A percentile compares a stretch with the other conserved stretches of the same genome.
phyloP scores from a whole-genome alignment of 2,113 vertebrate genomes.

The Cichladusa arquata region DNA sequence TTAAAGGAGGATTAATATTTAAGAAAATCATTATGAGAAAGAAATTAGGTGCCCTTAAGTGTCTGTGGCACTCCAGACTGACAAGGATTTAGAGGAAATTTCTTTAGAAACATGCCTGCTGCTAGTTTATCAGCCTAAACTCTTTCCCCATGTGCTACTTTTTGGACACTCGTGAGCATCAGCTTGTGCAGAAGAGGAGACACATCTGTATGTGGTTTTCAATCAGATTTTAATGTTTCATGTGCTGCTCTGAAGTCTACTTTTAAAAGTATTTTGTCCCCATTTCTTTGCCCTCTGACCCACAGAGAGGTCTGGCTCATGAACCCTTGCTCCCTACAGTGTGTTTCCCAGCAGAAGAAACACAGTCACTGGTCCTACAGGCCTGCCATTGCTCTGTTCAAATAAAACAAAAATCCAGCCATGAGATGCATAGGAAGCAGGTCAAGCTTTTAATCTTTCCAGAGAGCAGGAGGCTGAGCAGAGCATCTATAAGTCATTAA shows the following conservation, averaged over 20 bases:
- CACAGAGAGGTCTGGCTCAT: neutral
- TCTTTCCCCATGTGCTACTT: neutral
- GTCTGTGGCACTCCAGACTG: neutral
- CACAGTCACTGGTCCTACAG: neutral
- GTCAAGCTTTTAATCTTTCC: slow-evolving; percentile 48
- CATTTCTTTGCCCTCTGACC: neutral
- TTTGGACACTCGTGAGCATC: fast-evolving
- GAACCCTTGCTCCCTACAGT: neutral
- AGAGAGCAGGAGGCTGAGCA: neutral
- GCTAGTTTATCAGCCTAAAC: neutral
- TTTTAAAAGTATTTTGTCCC: neutral
- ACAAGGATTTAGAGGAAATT: neutral
- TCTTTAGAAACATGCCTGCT: neutral
- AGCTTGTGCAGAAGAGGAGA: neutral
- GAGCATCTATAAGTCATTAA: slow-evolving; percentile 52
- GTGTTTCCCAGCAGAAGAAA: neutral
- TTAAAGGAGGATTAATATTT: neutral
- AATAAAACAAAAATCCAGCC: slow-evolving; percentile 4
- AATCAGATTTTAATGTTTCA: neutral
- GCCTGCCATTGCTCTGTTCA: neutral
- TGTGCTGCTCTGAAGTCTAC: neutral
- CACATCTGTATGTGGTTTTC: neutral
- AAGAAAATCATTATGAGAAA: neutral
- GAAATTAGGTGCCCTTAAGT: neutral
- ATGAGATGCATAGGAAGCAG: slow-evolving; percentile 6